Conservation (phyloP, 1,140 invertebrate genomes). For the Palaemon carinicauda region DNA sequence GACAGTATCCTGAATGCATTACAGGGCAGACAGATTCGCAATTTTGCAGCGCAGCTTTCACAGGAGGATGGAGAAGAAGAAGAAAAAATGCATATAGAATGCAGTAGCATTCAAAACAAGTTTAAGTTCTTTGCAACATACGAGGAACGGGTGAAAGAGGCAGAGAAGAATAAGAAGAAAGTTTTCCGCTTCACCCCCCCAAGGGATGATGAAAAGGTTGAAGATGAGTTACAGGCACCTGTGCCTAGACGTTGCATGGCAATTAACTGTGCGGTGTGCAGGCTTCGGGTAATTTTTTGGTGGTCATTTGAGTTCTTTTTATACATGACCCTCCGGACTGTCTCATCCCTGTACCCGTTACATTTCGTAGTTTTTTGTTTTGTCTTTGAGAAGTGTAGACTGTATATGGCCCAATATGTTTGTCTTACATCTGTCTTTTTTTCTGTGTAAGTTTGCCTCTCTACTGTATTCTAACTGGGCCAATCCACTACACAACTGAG, state of each 20-base stretch:
- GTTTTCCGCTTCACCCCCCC: conserved; percentile 87
- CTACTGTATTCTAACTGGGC: not conserved
- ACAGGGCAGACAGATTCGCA: conserved; percentile 50
- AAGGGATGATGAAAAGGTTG: conserved; percentile 68
- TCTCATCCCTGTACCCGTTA: not conserved
- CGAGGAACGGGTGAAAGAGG: conserved; percentile 65
- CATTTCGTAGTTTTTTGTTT: not conserved
- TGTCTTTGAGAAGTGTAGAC: not conserved
- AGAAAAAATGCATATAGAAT: conserved; percentile 81
- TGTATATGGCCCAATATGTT: not conserved
- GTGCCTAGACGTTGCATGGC: conserved; percentile 53
- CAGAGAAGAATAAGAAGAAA: conserved; percentile 70
- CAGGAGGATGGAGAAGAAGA: conserved; percentile 59
- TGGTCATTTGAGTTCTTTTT: conserved; percentile 30
- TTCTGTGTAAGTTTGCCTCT: not conserved
- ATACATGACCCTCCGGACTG: not conserved
- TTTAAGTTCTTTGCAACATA: conserved; percentile 93
- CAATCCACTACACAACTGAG: too few species aligned
- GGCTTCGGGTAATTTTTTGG: conserved; percentile 53
- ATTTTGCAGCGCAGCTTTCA: conserved; percentile 43
- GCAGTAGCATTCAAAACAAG: conserved; percentile 81
- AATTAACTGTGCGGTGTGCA: conserved; percentile 55
- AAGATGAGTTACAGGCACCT: conserved; percentile 47
- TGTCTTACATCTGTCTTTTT: not conserved
- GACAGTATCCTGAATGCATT: conserved; percentile 44